Conservation (phyloP, 2,797 vertebrate species). For the Morus bassanus region DNA sequence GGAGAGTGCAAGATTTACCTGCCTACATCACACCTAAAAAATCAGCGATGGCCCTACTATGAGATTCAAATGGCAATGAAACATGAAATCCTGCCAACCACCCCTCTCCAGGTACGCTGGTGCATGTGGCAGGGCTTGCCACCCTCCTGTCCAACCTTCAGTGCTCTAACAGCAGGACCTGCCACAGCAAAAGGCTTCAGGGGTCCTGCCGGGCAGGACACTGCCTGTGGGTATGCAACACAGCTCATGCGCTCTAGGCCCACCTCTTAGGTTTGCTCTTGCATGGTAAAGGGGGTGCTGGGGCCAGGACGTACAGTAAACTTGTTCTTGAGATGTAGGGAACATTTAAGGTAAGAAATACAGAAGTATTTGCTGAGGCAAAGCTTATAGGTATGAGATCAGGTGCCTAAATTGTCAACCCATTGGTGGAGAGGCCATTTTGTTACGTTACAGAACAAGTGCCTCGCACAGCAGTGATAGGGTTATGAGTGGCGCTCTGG, state of each 20-base stretch:
- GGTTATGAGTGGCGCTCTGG: neutral
- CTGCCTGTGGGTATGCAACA: neutral
- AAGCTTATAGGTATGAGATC: neutral
- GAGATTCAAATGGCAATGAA: conserved; percentile 10
- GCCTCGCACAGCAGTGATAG: neutral
- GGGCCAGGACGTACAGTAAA: fast-evolving
- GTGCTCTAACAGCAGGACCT: neutral
- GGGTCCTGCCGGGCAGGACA: neutral
- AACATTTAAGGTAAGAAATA: neutral
- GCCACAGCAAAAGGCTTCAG: neutral
- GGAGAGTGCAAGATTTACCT: neutral
- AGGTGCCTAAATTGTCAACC: neutral
- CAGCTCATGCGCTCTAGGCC: neutral
- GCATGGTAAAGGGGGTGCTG: neutral
- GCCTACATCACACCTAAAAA: neutral
- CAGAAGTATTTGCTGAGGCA: neutral
- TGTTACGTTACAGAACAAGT: fast-evolving
- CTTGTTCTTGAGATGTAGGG: neutral
- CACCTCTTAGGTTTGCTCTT: neutral
- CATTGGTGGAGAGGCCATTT: neutral
- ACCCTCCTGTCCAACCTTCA: neutral
- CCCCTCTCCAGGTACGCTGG: neutral
- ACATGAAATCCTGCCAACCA: neutral
- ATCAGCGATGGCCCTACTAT: neutral
- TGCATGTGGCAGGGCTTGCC: neutral